Base-by-base conservation (phyloP, 2,888 invertebrate species). In the Eurois occulta region DNA sequence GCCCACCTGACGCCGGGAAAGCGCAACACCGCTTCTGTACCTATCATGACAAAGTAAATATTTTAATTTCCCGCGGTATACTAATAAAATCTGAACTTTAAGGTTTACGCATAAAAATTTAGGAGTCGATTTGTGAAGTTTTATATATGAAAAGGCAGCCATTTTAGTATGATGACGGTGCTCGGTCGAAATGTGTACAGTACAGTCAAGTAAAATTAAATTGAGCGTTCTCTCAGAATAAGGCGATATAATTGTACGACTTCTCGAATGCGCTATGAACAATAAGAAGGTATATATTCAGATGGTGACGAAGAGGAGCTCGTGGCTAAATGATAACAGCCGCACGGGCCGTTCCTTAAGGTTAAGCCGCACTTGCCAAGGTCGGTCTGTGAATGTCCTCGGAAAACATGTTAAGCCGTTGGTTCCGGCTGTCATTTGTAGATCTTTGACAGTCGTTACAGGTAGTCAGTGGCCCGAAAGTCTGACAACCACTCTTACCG, bases 1-100 rank as follows among this genome's bases (percentile, higher is more conserved):
- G 90, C 90, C 91, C 92, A 94, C 93, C 94, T 94, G 94, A 91
- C 92, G 92, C 92, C 91, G 86, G 83, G 86, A 80, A 86, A 87
- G 83, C 88, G 77, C 80, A 78, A 85, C 81, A 83, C 75, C 72
- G 80, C 84, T 84, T 88, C 81, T 85, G 84, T 88, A 78, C 88
- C 86, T 89, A 90, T 88, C 88, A 86, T 72, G 81, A 74, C 73
- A 84, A 82, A 83, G 86, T 84, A 88, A 91, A 92, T 89, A 89
- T 90, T 90, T 86, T 89, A 89, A 90, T 90, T 86, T 83, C 73
- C 48, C 68, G 78, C 64, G 75, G 84, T 87, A 74, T 84, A 88
- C 75, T 86, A 88, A 82, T 87, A 84, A 69, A 84, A 86, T 67
- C 75, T 70, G 38, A 75, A 79, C 43, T 79, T 82, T 68, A 68